Evolutionary conservation across 1,140 invertebrate species (phyloP), one percentile per base, ranked within the genome.

Genomic region (Drosophila micromelanica): DNA sequence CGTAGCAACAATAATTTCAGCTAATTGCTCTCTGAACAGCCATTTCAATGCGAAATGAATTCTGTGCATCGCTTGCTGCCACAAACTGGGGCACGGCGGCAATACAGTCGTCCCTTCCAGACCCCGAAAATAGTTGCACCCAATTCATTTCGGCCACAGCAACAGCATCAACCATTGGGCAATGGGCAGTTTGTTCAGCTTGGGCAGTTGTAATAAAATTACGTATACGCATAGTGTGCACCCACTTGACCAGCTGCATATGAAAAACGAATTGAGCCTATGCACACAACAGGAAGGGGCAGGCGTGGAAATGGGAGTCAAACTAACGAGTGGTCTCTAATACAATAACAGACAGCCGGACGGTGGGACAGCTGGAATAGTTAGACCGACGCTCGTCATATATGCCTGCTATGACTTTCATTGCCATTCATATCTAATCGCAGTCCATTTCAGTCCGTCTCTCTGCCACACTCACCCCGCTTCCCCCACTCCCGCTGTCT

Each of bases 1-100:
- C 84, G 84, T 87, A 89, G 79, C 76, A 89, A 79, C 84, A 87
- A 89, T 89, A 89, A 89, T 89, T 89, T 89, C 84, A 87, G 84
- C 84, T 89, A 89, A 89, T 89, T 89, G 84, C 84, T 89, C 84
- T 89, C 84, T 80, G 79, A 89, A 89, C 85, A 84, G 84, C 73
- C 76, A 89, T 89, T 89, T 77, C 81, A 90, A 90, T 89, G 85
- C 79, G 79, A 87, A 87, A 89, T 87, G 84, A 87, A 87, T 87
- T 76, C 79, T 81, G 67, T 77, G 64, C 77, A 70, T 49, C 43
- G 63, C 56, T 37, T 48, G 76, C 23, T 46, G 35, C 55, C 27
- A 17, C 45, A 45, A 42, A 57, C 45, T 46, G 38, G 17, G 40
- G 57, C 56, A 32, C 27, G 51, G 48, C 35, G 38, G 13, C 12